Conservation (phyloP, 2,113 vertebrate species). For the Dasyprocta punctata region DNA sequence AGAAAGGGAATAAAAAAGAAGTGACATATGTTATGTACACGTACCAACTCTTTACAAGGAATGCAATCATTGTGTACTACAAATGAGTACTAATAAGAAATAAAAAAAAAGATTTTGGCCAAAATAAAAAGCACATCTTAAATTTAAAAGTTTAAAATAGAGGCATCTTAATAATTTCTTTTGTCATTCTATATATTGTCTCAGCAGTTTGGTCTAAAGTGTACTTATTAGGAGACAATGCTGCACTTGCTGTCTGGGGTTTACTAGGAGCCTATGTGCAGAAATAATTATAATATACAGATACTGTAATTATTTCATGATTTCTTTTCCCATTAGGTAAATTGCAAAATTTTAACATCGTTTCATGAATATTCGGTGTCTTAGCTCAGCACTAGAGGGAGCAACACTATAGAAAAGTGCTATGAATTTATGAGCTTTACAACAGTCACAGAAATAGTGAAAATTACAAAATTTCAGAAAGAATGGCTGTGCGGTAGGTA, state of each 20-base stretch:
- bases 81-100: not conserved
- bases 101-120: not conserved
- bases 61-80: not conserved
- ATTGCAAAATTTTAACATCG: not conserved
- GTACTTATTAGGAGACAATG: not conserved
- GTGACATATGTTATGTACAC: not conserved
- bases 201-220: not conserved
- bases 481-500: not conserved
- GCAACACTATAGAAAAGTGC: constrained; percentile 4
- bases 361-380: not conserved
- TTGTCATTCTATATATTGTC: not conserved
- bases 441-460: not conserved
- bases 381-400: constrained; percentile 70
- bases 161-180: not conserved
- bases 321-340: not conserved
- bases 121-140: not conserved
- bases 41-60: not conserved
- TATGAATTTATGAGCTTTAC: not conserved
- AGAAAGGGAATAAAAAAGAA: not conserved
- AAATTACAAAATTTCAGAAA: not conserved
- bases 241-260: not conserved
- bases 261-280: not conserved
- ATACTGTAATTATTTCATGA: not conserved
- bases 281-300: not conserved
- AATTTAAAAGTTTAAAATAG: not conserved